Evolutionary conservation across 2,113 vertebrate genomes (phyloP), one percentile per base, ranked within the genome.

Genomic region (Tragelaphus buxtoni): DNA sequence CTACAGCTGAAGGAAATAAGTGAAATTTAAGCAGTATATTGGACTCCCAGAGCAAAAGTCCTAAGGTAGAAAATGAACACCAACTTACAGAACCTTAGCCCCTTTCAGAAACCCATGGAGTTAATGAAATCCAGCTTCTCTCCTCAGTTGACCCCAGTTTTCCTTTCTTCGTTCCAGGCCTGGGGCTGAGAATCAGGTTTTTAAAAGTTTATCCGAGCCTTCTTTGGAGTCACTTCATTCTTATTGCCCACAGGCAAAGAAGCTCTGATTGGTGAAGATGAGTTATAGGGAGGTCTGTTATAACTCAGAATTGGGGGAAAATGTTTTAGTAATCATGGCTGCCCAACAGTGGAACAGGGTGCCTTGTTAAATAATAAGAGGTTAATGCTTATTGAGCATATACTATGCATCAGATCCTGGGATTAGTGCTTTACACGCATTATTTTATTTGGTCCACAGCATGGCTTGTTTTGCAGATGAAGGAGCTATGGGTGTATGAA

Each of bases 21-120:
- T 90, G 98, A 98, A 98, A 97, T 94, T 95, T 92, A 97, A 98
- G 98, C 26, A 96, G 92, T 9, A 63, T 84, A 80, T 72, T 94
- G 96, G 77, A 84, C 88, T 96, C 88, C 89, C 88, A 82, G 90
- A 97, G 92, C 1, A 2, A 74, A 88, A 92, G 76, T 76, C 83
- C 76, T 87, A 96, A 92, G 97, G 90, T 96, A 93, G 90, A 85
- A 96, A 97, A 92, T 30, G 88, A 97, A 93, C 87, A 94, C 80
- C 90, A 26, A 90, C 89, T 90, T 90, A 72, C 69, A 97, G 61
- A 97, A 61, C 60, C 65, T 92, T 88, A 60, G 39, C 63, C 85
- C 84, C 84, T 76, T 85, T 61, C 92, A 88, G 95, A 97, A 97
- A 94, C 58, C 80, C 97, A 3, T 76, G 80, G 92, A 90, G 72